Conservation (phyloP, 2,113 vertebrate species). For the Naja naja region DNA sequence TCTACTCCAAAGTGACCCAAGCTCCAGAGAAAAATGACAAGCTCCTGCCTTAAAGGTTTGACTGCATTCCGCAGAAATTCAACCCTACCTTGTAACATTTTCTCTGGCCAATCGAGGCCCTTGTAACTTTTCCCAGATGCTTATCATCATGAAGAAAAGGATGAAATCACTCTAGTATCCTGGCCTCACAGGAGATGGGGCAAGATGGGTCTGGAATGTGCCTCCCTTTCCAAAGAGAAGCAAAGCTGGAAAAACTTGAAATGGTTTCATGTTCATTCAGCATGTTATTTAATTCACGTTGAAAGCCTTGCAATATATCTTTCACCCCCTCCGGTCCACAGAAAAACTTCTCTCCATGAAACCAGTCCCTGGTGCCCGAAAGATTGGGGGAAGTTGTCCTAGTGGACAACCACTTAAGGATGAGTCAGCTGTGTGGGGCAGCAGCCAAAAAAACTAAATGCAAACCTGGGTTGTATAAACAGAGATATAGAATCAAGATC, state of each 20-base stretch:
- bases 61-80: neutral
- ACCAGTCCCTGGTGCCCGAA: too few relatives aligned
- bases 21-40: neutral
- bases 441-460: neutral
- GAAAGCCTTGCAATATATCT: neutral
- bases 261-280: neutral
- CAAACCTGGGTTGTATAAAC: neutral
- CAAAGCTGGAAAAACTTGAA: neutral
- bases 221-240: neutral
- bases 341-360: too few relatives aligned
- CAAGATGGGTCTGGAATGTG: neutral
- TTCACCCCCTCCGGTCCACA: too few relatives aligned
- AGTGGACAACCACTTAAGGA: neutral
- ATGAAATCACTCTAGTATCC: neutral
- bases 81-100: neutral
- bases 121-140: neutral
- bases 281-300: neutral
- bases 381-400: neutral
- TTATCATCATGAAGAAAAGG: neutral
- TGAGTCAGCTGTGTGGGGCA: neutral
- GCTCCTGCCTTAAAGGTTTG: neutral
- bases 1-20: neutral
- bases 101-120: neutral
- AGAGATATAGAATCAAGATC: neutral
- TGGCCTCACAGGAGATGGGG: neutral